Conservation (phyloP, 2,888 invertebrate species). For the Uropetala carovei region DNA sequence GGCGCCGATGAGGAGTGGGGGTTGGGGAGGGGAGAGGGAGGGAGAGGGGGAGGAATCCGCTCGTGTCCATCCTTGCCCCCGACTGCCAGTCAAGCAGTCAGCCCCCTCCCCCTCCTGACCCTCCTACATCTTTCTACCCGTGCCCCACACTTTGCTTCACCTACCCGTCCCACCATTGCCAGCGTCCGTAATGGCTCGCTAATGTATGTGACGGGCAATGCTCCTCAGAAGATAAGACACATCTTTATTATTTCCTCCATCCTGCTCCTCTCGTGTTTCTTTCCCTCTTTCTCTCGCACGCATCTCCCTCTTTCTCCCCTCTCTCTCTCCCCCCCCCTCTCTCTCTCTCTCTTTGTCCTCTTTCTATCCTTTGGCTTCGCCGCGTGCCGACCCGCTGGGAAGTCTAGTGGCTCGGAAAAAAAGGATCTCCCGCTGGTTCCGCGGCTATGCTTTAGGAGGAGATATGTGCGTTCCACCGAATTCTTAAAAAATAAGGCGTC, state of each 20-base stretch:
- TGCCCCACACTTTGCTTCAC: constrained; percentile 1
- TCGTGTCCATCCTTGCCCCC: constrained; percentile 35
- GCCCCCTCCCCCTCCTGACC: neutral
- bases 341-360: neutral
- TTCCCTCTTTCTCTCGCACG: neutral
- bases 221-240: constrained; percentile 58
- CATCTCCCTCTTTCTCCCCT: neutral
- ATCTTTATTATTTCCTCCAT: constrained; percentile 60
- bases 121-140: neutral
- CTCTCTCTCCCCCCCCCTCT: neutral
- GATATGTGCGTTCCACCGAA: neutral
- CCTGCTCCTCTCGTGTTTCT: constrained; percentile 34
- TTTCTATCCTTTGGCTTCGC: neutral
- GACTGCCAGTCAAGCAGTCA: neutral
- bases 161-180: neutral
- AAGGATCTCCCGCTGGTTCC: neutral
- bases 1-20: constrained; percentile 1
- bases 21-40: neutral
- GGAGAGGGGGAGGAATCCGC: neutral
- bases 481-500: neutral
- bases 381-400: neutral
- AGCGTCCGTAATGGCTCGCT: constrained; percentile 50
- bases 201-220: constrained; percentile 59
- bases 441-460: neutral
- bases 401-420: constrained; percentile 3